Evolutionary conservation across 2,113 vertebrate species (phyloP), one percentile per base, ranked within the genome.

Genomic region (Cyprinodon tularosa): DNA sequence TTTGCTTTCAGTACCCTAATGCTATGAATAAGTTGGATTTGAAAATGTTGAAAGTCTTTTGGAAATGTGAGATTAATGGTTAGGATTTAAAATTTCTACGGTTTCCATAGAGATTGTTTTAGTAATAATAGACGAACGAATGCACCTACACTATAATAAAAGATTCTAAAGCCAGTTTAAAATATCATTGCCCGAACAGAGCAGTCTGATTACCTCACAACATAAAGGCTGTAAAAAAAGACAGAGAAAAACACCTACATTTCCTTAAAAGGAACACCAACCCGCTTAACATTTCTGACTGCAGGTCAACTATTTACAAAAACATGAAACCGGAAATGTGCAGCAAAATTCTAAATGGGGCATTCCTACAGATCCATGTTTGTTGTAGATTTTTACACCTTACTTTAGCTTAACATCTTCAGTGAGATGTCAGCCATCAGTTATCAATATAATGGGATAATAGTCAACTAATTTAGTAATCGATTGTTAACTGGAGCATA

Each of bases 371-470:
- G 14, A 57, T 57, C 8, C n/a, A 20, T 57, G 20, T 9, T 57
- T n/a, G n/a, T 15, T 57, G 50, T 20, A 57, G 15, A 45, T 15
- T 8, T 72, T 22, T 71, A 22, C 62, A 22, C 11, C 62, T 36
- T 15, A 59, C 37, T 73, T 71, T 42, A 64, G 29, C 13, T 37
- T 42, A 75, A 12, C 61, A 44, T 68, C 48, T 40, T 63, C n/a
- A 64, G 36, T 66, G 36, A 67, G 20, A 76, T 40, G 22, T 71
- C 38, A 59, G 53, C n/a, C 29, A 68, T 60, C 20, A 69, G 59
- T 71, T 70, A 50, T 60, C 57, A 29, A 45, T 62, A 15, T 48
- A 4, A 0, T 17, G 63, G 72, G 68, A 44, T 65, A n/a, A 74
- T 76, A 9, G 61, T 50, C 39, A 73, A 62, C 68, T 29, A 29